Evolutionary conservation across 2,797 vertebrate genomes (phyloP).

Genomic region (Gymnocypris eckloni): DNA sequence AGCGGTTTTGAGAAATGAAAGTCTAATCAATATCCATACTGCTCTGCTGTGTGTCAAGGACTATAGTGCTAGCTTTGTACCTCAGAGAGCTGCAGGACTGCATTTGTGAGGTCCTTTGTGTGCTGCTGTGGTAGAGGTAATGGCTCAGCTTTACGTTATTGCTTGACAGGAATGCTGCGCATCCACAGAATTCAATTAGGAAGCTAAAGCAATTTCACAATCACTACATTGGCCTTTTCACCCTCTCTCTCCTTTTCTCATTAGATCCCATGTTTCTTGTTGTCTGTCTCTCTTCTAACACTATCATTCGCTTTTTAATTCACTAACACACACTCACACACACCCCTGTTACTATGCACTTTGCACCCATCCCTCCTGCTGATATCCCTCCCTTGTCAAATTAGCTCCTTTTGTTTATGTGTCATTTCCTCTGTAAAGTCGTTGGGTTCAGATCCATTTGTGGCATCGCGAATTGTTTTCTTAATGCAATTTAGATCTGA

Average conservation of each 20-base stretch:
- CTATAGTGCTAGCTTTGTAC: conserved; percentile 5
- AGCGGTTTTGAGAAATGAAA: conserved; percentile 42
- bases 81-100: not conserved
- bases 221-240: conserved; percentile 43
- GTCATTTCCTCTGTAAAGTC: conserved; percentile 39
- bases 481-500: conserved; percentile 54
- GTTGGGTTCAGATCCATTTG: conserved; percentile 48
- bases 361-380: not conserved
- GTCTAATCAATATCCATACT: conserved; percentile 8
- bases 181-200: conserved; percentile 52
- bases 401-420: conserved; percentile 47
- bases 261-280: conserved; percentile 36
- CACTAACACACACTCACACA: too few species aligned
- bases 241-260: conserved; percentile 18
- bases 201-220: conserved; percentile 48
- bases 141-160: conserved; percentile 40
- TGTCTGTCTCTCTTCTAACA: conserved; percentile 4
- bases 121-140: conserved; percentile 22
- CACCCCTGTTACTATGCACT: not conserved
- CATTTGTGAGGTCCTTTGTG: conserved; percentile 32
- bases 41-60: not conserved
- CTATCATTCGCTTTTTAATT: conserved; percentile 24
- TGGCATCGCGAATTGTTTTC: conserved; percentile 40
- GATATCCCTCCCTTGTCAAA: conserved; percentile 47
- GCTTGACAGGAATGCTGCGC: conserved; percentile 32